These are phyloP conservation scores for Harpalus rufipes DNA, from an alignment of 2,888 invertebrate species.

Conservation along the genomic window DNA sequence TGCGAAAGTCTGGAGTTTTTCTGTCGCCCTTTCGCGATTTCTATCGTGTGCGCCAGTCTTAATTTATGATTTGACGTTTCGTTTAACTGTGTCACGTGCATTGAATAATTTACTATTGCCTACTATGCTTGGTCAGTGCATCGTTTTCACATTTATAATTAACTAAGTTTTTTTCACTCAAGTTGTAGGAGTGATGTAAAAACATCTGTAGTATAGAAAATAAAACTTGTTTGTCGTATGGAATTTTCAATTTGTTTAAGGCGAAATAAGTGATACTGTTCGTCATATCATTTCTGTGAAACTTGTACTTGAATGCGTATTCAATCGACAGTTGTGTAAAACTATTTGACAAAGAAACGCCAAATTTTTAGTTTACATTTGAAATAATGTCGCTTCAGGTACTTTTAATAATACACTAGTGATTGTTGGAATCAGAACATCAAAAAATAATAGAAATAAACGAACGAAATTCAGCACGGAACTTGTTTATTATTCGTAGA, in stretches of 20 bases:
- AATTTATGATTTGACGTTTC: conserved; percentile 51
- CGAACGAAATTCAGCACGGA: no score
- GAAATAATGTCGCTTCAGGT: no score
- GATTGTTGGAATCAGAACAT: no score
- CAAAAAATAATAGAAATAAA: no score
- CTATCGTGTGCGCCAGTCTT: conserved; percentile 14
- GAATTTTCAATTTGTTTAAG: background rate
- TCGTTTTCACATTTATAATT: conserved; percentile 6
- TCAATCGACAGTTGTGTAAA: no score
- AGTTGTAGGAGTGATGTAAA: background rate
- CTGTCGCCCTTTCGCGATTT: conserved; percentile 33
- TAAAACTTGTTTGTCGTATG: background rate
- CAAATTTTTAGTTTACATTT: no score
- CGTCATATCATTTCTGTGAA: no score
- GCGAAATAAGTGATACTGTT: no score
- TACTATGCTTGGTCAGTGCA: conserved; percentile 23
- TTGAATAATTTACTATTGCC: conserved; percentile 20
- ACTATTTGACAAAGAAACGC: no score
- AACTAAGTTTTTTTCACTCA: background rate
- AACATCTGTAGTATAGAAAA: background rate
- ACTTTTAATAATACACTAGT: no score
- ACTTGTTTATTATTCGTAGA: no score
- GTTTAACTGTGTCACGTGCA: conserved; percentile 29
- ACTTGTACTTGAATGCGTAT: no score
- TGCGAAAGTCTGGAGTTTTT: conserved; percentile 41